These are phyloP conservation scores for Zaprionus davidi DNA, from an alignment of 1,140 invertebrate genomes.

Conservation along the genomic window DNA sequence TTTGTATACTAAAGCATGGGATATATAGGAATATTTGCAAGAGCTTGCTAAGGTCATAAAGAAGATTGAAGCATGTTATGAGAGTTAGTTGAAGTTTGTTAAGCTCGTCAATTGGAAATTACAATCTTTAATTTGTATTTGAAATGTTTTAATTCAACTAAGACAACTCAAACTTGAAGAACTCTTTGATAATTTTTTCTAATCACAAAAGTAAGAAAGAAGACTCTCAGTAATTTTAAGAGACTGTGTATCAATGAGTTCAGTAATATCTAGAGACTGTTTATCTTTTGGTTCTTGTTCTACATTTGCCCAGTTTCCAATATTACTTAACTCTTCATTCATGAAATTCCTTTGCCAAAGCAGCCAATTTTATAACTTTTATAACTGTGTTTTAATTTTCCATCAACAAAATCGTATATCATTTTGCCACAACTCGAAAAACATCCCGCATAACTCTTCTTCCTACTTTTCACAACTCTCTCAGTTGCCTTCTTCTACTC, in stretches of 20 bases:
- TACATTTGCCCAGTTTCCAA: too few species aligned
- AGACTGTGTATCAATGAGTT: too few species aligned
- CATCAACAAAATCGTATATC: slow-evolving; percentile 1
- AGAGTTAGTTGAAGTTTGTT: not conserved
- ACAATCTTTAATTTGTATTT: not conserved
- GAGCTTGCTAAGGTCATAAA: not conserved
- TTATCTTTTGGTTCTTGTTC: too few species aligned
- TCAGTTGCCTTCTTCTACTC: not conserved
- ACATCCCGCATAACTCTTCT: not conserved
- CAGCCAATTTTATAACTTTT: not conserved
- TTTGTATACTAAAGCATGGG: not conserved
- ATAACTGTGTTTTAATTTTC: not conserved
- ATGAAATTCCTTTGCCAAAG: not conserved
- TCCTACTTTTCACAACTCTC: not conserved
- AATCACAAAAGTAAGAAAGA: too few species aligned
- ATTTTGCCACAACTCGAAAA: not conserved
- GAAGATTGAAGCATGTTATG: not conserved
- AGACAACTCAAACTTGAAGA: too few species aligned
- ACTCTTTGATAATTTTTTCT: too few species aligned
- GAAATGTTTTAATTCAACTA: not conserved
- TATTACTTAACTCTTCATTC: not conserved
- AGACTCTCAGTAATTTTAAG: too few species aligned
- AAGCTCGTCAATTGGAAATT: not conserved
- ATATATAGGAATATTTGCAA: slow-evolving; percentile 2
- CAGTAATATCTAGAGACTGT: too few species aligned